Evolutionary conservation across 2,113 vertebrate species (phyloP).

Genomic region (Elachura formosa): DNA sequence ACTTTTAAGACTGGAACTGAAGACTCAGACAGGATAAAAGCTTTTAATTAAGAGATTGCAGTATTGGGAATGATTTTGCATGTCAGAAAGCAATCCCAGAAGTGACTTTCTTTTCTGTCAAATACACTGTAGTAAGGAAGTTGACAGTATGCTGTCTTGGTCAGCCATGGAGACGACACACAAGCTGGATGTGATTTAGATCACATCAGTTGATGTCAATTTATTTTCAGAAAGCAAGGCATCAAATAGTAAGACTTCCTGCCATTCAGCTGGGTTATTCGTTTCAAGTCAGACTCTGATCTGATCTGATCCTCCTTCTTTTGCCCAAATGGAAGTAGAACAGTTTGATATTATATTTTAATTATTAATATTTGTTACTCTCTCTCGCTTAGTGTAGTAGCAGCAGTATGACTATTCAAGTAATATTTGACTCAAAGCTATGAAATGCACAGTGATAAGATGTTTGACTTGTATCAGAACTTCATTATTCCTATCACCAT

Average conservation of each 20-base stretch:
- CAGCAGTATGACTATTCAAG: not conserved
- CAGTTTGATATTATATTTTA: not conserved
- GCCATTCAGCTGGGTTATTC: not conserved
- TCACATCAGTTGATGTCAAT: not conserved
- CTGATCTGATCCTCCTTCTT: not conserved
- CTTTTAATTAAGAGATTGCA: not conserved
- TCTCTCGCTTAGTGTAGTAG: fast-evolving
- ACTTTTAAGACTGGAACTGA: not conserved
- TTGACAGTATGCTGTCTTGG: not conserved
- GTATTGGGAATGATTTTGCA: not conserved
- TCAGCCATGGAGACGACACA: not conserved
- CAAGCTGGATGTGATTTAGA: not conserved
- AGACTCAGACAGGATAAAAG: not conserved
- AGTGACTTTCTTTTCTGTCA: not conserved
- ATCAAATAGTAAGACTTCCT: not conserved
- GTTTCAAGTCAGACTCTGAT: not conserved
- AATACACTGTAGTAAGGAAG: not conserved
- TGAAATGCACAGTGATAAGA: not conserved
- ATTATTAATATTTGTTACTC: not conserved
- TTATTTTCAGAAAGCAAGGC: not conserved
- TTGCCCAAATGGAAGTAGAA: not conserved
- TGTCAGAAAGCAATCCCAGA: not conserved
- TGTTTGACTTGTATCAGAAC: not conserved
- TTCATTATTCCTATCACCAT: not conserved
- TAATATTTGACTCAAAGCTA: not conserved